Evolutionary conservation across 2,113 vertebrate species (phyloP), one percentile per base, ranked within the genome.

Genomic region (Isichthys henryi): DNA sequence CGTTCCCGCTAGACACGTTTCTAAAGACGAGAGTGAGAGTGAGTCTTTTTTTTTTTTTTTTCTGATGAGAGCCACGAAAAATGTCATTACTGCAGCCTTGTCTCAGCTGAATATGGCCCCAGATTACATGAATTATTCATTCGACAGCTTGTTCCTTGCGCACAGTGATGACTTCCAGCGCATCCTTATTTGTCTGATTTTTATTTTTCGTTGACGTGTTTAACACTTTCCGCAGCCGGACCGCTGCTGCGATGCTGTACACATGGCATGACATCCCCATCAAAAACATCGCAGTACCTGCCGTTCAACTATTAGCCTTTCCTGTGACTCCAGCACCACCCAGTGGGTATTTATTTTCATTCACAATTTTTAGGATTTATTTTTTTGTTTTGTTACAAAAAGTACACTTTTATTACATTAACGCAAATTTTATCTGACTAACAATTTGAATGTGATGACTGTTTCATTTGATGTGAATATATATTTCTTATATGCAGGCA

Each of bases 91-190:
- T 84, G 45, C 39, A 84, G 82, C 45, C 39, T 84, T 84, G 45
- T 45, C 82, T 84, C 43, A 45, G 35, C 39, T 84, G 82, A 84
- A 84, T 46, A 43, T 84, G 45, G 21, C 82, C 39, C 45, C 82
- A 84, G 45, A 84, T 84, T 84, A 84, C 82, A 48, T 84, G 82
- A 84, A 84, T 84, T 84, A 84, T 84, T 84, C 39, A 84, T 84
- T 10, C 7, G 45, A 48, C 45, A 80, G 74, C 21, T 46, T 45
- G 43, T 84, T 84, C 8, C 43, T 23, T 23, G 80, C 7, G 8
- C 21, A 19, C 77, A n/a, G 43, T 45, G 82, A 84, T 48, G 43
- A 84, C 82, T 46, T 84, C 39, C 17, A 45, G 39, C 39, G 45
- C 39, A 84, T 84, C 21, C 39, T 46, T 84, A 43, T 45, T 84